phyloP scores from a whole-genome alignment of 1,140 invertebrate species.

The Drosophila pachea region DNA sequence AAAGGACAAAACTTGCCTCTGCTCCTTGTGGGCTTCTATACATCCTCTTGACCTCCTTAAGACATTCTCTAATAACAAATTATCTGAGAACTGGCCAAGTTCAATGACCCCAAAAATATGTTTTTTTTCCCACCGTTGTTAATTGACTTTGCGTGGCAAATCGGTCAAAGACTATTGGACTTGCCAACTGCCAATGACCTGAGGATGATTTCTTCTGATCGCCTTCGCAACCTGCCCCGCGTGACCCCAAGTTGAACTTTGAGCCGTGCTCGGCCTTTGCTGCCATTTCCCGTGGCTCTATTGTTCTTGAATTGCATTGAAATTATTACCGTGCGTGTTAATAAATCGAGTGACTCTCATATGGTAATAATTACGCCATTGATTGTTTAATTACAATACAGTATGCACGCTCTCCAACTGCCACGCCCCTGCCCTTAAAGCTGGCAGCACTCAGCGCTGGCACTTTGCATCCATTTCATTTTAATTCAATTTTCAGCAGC shows the following conservation, averaged over 20 bases:
- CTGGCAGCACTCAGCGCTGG: conserved; percentile 61
- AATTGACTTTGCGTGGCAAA: background rate
- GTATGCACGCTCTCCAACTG: conserved; percentile 34
- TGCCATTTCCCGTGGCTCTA: too few species aligned
- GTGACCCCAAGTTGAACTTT: background rate
- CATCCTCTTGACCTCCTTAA: too few species aligned
- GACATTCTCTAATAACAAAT: too few species aligned
- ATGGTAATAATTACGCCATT: conserved; percentile 75
- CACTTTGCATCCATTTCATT: conserved; percentile 75
- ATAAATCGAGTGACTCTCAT: conserved; percentile 75
- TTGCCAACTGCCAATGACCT: background rate
- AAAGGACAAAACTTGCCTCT: too few species aligned
- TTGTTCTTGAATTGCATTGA: conserved; percentile 55
- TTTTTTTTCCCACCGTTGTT: background rate
- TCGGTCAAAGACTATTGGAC: conserved; percentile 3
- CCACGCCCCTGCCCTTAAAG: background rate
- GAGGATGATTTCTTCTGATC: background rate
- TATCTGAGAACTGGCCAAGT: too few species aligned
- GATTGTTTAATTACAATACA: conserved; percentile 76
- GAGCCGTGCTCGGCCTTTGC: background rate
- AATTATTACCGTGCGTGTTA: conserved; percentile 70
- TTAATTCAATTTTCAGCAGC: conserved; percentile 70
- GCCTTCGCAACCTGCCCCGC: too few species aligned
- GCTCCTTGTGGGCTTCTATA: too few species aligned
- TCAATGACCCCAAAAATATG: too few species aligned